Conservation (phyloP, 1,140 invertebrate genomes). For the Neodiprion lecontei region DNA sequence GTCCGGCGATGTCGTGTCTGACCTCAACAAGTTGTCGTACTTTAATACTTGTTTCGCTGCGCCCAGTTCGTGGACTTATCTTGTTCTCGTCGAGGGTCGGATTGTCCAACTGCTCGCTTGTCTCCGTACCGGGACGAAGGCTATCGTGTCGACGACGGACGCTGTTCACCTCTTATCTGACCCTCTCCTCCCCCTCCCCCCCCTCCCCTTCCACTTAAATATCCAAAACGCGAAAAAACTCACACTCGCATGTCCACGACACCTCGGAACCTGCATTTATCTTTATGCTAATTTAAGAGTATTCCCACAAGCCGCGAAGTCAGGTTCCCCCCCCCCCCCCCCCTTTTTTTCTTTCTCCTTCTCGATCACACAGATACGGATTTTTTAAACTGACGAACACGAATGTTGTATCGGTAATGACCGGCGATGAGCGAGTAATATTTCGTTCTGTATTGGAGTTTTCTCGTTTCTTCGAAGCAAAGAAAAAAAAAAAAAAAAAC, state of each 20-base stretch:
- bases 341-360: too few species aligned
- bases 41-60: not conserved
- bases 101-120: not conserved
- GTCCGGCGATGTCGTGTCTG: not conserved
- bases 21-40: constrained; percentile 4
- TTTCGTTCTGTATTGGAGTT: too few species aligned
- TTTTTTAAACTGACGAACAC: too few species aligned
- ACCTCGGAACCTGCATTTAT: not conserved
- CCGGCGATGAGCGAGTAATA: too few species aligned
- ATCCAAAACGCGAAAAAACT: not conserved
- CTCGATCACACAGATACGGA: too few species aligned
- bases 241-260: not conserved
- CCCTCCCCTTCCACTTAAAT: not conserved
- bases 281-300: not conserved
- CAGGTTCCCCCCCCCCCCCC: too few species aligned
- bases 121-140: not conserved
- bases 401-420: too few species aligned
- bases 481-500: too few species aligned
- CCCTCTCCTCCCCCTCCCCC: too few species aligned
- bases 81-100: not conserved
- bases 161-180: not conserved
- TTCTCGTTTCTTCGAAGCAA: too few species aligned
- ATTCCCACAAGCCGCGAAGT: too few species aligned
- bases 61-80: not conserved
- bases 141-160: not conserved